phyloP scores from a whole-genome alignment of 2,888 invertebrate genomes.

The Cephonodes hylas region DNA sequence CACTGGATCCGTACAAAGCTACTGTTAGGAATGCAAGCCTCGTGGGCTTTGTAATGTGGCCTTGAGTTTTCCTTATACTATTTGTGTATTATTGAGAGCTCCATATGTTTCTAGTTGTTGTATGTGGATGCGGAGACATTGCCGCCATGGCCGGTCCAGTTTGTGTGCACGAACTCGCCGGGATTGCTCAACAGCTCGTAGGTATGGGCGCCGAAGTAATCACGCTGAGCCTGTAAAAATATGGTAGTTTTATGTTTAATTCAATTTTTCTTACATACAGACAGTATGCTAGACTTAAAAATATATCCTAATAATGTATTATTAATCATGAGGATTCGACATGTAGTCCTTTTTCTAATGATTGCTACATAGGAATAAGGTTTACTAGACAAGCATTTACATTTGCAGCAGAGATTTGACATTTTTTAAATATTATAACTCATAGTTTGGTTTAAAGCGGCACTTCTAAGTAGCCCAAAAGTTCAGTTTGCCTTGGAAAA shows the following conservation, averaged over 20 bases:
- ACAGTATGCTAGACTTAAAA: no score
- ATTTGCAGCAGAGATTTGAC: no score
- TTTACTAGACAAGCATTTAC: no score
- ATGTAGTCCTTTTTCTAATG: no score
- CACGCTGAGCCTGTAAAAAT: constrained; percentile 90
- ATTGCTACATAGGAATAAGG: no score
- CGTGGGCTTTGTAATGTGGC: neutral
- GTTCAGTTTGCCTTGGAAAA: no score
- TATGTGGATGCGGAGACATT: constrained; percentile 97
- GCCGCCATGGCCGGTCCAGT: constrained; percentile 99
- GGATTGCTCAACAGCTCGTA: constrained; percentile 94
- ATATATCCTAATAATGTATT: no score
- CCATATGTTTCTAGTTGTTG: constrained; percentile 48
- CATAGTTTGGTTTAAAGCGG: no score
- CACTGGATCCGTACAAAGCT: neutral
- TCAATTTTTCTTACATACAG: no score
- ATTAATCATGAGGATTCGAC: no score
- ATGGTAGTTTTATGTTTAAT: neutral
- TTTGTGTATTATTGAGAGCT: neutral
- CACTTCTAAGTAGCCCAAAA: no score
- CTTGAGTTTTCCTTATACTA: neutral
- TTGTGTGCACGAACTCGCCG: constrained; percentile 96
- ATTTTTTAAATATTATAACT: no score
- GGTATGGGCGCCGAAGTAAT: constrained; percentile 99
- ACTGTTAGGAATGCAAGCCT: neutral